A percentile compares a stretch with the other conserved stretches of the same genome.
These are phyloP conservation scores for Aphidius ervi DNA, from an alignment of 1,140 invertebrate species.

Conservation along the genomic window DNA sequence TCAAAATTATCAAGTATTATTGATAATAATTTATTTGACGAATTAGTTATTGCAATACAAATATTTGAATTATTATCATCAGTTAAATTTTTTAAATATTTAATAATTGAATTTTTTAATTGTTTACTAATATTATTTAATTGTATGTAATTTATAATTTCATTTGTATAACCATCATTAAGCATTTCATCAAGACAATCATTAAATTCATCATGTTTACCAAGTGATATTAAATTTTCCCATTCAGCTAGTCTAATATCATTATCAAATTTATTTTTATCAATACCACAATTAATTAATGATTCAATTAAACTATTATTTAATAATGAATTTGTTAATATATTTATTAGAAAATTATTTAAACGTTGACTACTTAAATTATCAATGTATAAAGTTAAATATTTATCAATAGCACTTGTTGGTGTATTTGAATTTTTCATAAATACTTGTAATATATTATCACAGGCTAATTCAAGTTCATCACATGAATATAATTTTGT, in stretches of 20 bases:
- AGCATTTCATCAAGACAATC: conserved; percentile 41
- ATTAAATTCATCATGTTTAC: conserved; percentile 34
- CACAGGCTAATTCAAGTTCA: conserved; percentile 33
- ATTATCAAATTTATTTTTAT: conserved; percentile 31
- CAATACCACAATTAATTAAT: conserved; percentile 32
- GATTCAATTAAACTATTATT: conserved; percentile 35
- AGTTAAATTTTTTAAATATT: conserved; percentile 49
- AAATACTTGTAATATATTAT: conserved; percentile 41
- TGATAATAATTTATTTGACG: conserved; percentile 46
- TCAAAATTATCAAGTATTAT: conserved; percentile 48
- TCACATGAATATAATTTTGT: conserved; percentile 24
- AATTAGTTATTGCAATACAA: conserved; percentile 49
- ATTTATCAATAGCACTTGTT: conserved; percentile 32
- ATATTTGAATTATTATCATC: conserved; percentile 45
- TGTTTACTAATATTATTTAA: conserved; percentile 33
- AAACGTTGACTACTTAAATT: conserved; percentile 39
- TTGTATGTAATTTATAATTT: conserved; percentile 30
- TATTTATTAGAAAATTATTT: conserved; percentile 28
- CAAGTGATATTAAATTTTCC: conserved; percentile 37
- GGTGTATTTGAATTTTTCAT: conserved; percentile 34
- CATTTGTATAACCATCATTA: conserved; percentile 34
- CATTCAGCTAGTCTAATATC: conserved; percentile 41
- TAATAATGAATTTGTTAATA: conserved; percentile 31
- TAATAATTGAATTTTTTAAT: conserved; percentile 48
- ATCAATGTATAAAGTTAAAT: conserved; percentile 36